Conservation (phyloP, 2,113 vertebrate genomes). For the Urocynchramus pylzowi region DNA sequence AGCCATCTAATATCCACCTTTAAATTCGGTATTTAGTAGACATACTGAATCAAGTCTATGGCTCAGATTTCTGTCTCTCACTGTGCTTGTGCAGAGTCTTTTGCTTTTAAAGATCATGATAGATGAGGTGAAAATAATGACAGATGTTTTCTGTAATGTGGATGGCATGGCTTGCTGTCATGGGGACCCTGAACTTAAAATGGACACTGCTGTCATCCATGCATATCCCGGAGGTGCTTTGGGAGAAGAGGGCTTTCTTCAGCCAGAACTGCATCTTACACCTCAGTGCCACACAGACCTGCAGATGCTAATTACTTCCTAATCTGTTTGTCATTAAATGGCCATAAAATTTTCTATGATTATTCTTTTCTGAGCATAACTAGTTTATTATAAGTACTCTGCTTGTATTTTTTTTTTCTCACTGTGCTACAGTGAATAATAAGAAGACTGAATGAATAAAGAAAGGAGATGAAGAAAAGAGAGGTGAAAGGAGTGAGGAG, state of each 20-base stretch:
- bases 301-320: not conserved
- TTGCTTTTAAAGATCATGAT: not conserved
- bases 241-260: not conserved
- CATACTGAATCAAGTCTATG: not conserved
- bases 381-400: not conserved
- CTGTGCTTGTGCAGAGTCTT: not conserved
- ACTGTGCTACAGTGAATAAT: not conserved
- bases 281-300: not conserved
- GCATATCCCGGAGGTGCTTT: accelerated
- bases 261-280: not conserved
- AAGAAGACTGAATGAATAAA: not conserved
- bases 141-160: not conserved
- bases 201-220: not conserved
- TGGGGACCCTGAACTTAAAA: not conserved
- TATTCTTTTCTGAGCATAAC: not conserved
- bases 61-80: not conserved
- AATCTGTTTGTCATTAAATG: not conserved
- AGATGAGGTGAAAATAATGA: not conserved
- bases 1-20: not conserved
- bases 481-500: not conserved
- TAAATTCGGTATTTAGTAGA: not conserved
- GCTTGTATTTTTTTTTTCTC: not conserved
- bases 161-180: not conserved
- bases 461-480: not conserved
- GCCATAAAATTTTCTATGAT: not conserved